These are phyloP conservation scores for Ypsolopha sequella DNA, from an alignment of 2,888 invertebrate genomes.

Conservation along the genomic window DNA sequence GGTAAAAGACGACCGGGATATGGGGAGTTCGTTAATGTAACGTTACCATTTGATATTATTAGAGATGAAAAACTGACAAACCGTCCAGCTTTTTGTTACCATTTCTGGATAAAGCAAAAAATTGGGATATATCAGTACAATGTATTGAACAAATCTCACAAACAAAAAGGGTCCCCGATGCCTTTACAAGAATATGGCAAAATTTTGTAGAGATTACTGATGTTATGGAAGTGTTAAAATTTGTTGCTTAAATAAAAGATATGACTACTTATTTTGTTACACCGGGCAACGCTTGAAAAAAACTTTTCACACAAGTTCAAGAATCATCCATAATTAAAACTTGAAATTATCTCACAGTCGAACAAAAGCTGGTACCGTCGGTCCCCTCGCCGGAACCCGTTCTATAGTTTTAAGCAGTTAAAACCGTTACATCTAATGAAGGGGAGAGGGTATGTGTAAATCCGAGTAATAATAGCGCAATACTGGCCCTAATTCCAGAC, in stretches of 20 bases:
- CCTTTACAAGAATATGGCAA: slow-evolving; percentile 6
- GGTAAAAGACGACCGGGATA: slow-evolving; percentile 47
- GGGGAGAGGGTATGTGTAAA: slow-evolving; percentile 61
- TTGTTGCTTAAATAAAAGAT: too few relatives aligned
- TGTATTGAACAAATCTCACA: background rate
- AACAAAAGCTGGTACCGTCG: slow-evolving; percentile 47
- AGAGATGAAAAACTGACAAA: slow-evolving; percentile 33
- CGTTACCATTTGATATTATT: slow-evolving; percentile 49
- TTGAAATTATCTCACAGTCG: slow-evolving; percentile 56
- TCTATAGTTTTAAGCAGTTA: slow-evolving; percentile 68
- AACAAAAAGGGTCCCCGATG: background rate
- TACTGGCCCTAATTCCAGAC: slow-evolving; percentile 55
- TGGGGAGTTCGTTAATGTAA: slow-evolving; percentile 47
- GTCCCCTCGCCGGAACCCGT: slow-evolving; percentile 59
- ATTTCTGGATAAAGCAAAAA: slow-evolving; percentile 13
- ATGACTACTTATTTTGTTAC: too few relatives aligned
- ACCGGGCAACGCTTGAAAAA: background rate
- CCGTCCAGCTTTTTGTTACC: slow-evolving; percentile 23
- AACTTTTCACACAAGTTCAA: background rate
- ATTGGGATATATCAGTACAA: background rate
- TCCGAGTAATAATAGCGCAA: slow-evolving; percentile 51
- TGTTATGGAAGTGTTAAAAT: too few relatives aligned
- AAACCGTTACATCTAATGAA: slow-evolving; percentile 71
- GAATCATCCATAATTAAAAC: slow-evolving; percentile 47
- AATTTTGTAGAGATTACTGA: slow-evolving; percentile 8